Conservation (phyloP, 2,888 invertebrate species). For the Galerucella pusilla region DNA sequence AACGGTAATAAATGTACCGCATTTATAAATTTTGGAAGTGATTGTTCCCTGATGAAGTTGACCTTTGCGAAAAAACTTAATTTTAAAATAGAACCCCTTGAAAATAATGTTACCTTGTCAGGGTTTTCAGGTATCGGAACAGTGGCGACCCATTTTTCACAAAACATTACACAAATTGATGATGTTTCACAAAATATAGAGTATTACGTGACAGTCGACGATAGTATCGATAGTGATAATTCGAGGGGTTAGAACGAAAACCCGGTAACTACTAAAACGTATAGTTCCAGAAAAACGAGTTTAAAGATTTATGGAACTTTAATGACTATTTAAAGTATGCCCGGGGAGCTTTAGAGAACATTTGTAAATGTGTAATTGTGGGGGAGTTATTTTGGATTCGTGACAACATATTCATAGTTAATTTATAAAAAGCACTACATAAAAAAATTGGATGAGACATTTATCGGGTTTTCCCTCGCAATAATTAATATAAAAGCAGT, state of each 20-base stretch:
- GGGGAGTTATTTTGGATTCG: background rate
- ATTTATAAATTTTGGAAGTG: too few relatives aligned
- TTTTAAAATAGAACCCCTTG: too few relatives aligned
- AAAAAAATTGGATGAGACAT: background rate
- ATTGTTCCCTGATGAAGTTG: too few relatives aligned
- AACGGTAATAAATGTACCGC: too few relatives aligned
- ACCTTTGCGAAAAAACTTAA: too few relatives aligned
- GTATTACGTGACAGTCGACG: too few relatives aligned
- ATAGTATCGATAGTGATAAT: too few relatives aligned
- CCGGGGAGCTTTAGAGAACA: conserved; percentile 3
- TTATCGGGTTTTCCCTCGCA: conserved; percentile 1
- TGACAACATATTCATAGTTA: conserved; percentile 6
- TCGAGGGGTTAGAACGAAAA: conserved; percentile 1
- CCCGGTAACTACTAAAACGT: conserved; percentile 7
- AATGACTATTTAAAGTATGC: background rate
- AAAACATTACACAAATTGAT: too few relatives aligned
- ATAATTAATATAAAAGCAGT: background rate
- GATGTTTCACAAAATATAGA: too few relatives aligned
- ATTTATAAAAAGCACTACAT: background rate
- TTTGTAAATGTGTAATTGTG: background rate
- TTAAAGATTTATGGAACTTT: background rate
- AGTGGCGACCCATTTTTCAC: too few relatives aligned
- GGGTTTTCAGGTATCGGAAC: too few relatives aligned
- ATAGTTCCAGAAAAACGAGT: background rate
- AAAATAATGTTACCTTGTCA: too few relatives aligned